Conservation (phyloP, 1,140 invertebrate genomes). For the Monochamus saltuarius region DNA sequence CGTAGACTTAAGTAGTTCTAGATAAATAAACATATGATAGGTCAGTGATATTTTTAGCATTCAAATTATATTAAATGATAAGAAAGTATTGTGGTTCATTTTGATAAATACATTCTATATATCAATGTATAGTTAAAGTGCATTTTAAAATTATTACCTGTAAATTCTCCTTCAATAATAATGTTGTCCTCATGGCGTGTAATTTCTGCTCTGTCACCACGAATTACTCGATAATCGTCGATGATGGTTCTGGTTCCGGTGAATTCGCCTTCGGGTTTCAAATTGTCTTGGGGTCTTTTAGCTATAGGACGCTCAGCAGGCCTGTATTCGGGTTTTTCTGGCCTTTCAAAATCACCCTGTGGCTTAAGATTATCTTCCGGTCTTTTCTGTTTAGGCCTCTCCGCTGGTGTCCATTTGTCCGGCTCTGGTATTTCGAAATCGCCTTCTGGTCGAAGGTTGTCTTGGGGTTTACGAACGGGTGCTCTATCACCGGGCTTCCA, state of each 20-base stretch:
- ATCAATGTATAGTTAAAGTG: too few relatives aligned
- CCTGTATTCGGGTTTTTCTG: slow-evolving; percentile 49
- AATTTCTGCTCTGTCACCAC: slow-evolving; percentile 62
- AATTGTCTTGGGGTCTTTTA: slow-evolving; percentile 57
- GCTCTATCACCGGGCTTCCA: slow-evolving; percentile 53
- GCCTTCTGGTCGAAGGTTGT: slow-evolving; percentile 56
- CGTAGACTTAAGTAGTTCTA: background rate
- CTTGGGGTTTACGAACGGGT: slow-evolving; percentile 52
- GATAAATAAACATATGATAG: too few relatives aligned
- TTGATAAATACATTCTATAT: background rate
- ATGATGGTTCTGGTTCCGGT: slow-evolving; percentile 53
- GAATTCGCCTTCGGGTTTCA: slow-evolving; percentile 61
- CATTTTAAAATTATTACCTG: slow-evolving; percentile 36
- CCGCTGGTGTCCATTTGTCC: slow-evolving; percentile 57
- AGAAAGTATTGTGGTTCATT: background rate
- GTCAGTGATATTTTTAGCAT: too few relatives aligned
- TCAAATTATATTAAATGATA: background rate
- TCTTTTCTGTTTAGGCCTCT: slow-evolving; percentile 56
- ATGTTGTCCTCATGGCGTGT: slow-evolving; percentile 63
- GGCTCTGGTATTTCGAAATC: slow-evolving; percentile 51
- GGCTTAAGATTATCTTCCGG: slow-evolving; percentile 61
- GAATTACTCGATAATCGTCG: slow-evolving; percentile 60
- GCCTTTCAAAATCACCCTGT: slow-evolving; percentile 59
- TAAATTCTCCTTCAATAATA: slow-evolving; percentile 59
- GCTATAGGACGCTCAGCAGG: slow-evolving; percentile 48